phyloP scores from a whole-genome alignment of 1,140 invertebrate genomes.

The Lepidurus packardi region DNA sequence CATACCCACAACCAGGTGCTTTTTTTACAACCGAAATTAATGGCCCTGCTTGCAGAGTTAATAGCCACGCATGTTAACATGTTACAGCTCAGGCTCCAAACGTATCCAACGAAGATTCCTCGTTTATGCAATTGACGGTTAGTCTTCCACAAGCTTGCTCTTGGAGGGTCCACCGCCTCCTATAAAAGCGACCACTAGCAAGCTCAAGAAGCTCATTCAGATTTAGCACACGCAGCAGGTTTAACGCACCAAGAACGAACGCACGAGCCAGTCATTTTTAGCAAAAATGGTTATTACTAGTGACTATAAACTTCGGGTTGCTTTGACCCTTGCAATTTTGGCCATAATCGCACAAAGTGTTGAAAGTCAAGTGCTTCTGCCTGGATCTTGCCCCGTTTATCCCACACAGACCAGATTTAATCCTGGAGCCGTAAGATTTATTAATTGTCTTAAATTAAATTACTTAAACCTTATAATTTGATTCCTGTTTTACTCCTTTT shows the following conservation, averaged over 20 bases:
- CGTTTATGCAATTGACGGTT: not conserved
- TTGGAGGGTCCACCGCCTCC: not conserved
- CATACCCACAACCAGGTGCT: not conserved
- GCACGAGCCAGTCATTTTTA: not conserved
- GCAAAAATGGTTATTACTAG: not conserved
- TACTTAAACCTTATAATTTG: not conserved
- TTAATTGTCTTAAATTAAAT: not conserved
- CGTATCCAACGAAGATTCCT: not conserved
- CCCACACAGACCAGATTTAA: constrained; percentile 8
- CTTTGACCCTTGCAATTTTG: not conserved
- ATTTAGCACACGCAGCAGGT: not conserved
- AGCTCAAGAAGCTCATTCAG: not conserved
- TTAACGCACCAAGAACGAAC: not conserved
- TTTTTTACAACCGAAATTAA: not conserved
- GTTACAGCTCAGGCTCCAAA: not conserved
- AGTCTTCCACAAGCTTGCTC: not conserved
- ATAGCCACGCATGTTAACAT: not conserved
- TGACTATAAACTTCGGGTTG: not conserved
- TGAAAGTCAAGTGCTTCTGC: constrained; percentile 10
- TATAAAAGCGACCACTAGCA: not conserved
- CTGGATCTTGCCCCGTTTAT: constrained; percentile 25
- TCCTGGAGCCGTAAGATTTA: constrained; percentile 2
- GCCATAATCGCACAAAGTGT: not conserved
- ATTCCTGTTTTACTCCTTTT: not conserved
- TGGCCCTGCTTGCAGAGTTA: not conserved